Base-by-base conservation (phyloP, 2,113 vertebrate genomes). In the Oreochromis spilurus region DNA sequence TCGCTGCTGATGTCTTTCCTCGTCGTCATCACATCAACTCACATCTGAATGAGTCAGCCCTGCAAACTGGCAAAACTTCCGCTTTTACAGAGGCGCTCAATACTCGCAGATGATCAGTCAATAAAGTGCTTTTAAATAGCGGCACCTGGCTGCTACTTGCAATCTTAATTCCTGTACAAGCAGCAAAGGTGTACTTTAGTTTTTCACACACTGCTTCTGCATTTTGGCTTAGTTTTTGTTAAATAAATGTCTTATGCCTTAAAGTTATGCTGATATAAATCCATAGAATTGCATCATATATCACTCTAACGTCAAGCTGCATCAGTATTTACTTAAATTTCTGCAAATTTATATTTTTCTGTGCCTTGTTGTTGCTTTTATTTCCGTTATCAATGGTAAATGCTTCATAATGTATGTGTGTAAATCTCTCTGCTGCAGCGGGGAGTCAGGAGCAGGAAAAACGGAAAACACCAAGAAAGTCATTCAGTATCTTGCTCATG, bases 391-490 rank as follows among this genome's bases (percentile, higher is more conserved):
- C 9, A 12, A 2, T 40, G 34, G 1, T 31, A 34, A 77, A 52
- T 77, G 3, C 13, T 8, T 17, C 45, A 7, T 77, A 77, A 50
- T 36, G 1, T 13, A 17, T 67, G 52, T 77, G 52, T 70, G 14
- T 83, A 12, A 53, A 75, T 60, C 4, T 57, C 29, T 78, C 34
- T 45, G 13, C 6, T 75, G 3, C 85, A 97, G 96, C 16, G 96
- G 96, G 4, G 96, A 97, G 87, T 97, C 96, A 1, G 96, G 96
- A 85, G 96, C 96, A 8, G 96, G 96, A 53, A 96, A 96, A 93
- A 96, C 96, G 0, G 96, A 96, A 83, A 96, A 96, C 70, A 97
- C 96, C 12, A 97, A 97, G 94, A 97, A 97, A 86, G 96, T 97
- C 7, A 97, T 97, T 82, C 96, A 97, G 90, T 97, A 96, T 89